Conservation (phyloP, 2,113 vertebrate species). For the Nibea coibor region DNA sequence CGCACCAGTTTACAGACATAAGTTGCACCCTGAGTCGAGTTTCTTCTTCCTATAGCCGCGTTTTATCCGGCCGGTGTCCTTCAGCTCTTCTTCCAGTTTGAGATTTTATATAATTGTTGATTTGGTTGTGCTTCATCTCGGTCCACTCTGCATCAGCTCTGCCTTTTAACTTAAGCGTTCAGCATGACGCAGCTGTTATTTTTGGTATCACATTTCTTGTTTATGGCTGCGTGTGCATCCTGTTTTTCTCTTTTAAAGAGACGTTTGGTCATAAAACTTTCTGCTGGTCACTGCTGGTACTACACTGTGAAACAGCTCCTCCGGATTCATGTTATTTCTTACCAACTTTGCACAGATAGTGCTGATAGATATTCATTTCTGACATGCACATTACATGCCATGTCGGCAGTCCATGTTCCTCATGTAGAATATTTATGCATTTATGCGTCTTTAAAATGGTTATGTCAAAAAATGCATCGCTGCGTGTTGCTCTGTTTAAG, state of each 20-base stretch:
- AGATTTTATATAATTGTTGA: not conserved
- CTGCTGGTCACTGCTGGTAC: not conserved
- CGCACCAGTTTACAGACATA: slow-evolving; percentile 2
- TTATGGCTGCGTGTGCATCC: not conserved
- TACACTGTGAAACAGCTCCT: not conserved
- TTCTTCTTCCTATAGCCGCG: not conserved
- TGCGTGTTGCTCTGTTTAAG: not conserved
- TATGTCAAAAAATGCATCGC: not conserved
- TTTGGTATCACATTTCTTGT: not conserved
- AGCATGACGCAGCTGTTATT: not conserved
- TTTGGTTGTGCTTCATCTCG: not conserved
- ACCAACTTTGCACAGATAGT: not conserved
- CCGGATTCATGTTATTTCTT: not conserved
- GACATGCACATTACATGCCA: no score
- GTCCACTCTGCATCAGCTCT: not conserved
- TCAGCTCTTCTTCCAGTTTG: not conserved
- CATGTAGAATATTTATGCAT: not conserved
- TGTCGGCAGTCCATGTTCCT: no score
- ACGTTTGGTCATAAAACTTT: not conserved
- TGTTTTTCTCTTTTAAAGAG: slow-evolving; percentile 9
- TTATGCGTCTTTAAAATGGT: not conserved
- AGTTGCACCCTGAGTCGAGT: not conserved
- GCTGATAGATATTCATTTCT: not conserved
- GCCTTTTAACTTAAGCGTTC: not conserved
- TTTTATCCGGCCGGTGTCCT: no score